A percentile compares a stretch with the other conserved stretches of the same genome.
Conservation (phyloP, 2,888 invertebrate genomes). For the Polyommatus iphigenia region DNA sequence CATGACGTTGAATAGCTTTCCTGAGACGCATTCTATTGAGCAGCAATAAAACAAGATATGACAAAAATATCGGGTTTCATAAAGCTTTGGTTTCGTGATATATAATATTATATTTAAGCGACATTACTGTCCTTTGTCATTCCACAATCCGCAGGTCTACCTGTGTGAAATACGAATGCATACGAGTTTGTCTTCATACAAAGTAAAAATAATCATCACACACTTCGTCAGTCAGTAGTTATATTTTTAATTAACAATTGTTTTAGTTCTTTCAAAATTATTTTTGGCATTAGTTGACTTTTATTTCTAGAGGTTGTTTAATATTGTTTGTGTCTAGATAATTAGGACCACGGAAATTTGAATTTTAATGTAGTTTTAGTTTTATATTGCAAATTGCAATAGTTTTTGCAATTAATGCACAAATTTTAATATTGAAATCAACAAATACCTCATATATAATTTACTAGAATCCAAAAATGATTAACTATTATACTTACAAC, state of each 20-base stretch:
- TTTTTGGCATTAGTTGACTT: background rate
- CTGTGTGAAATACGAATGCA: constrained; percentile 47
- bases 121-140: constrained; percentile 72
- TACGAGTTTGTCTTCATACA: constrained; percentile 39
- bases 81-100: constrained; percentile 77
- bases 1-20: constrained; percentile 60
- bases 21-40: constrained; percentile 64
- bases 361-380: background rate
- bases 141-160: constrained; percentile 44
- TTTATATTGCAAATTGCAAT: background rate
- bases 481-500: constrained; percentile 4
- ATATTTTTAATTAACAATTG: background rate
- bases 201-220: background rate
- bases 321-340: background rate
- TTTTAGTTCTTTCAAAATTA: background rate
- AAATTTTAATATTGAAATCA: background rate
- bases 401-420: background rate
- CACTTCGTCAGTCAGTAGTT: background rate
- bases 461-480: background rate
- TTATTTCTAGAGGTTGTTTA: background rate
- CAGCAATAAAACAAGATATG: constrained; percentile 78
- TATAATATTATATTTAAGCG: constrained; percentile 77
- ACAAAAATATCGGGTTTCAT: constrained; percentile 81
- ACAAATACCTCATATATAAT: background rate
- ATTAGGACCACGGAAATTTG: no score